A percentile compares a stretch with the other conserved stretches of the same genome.
phyloP scores from a whole-genome alignment of 2,888 invertebrate species.

The Eupithecia centaureata region DNA sequence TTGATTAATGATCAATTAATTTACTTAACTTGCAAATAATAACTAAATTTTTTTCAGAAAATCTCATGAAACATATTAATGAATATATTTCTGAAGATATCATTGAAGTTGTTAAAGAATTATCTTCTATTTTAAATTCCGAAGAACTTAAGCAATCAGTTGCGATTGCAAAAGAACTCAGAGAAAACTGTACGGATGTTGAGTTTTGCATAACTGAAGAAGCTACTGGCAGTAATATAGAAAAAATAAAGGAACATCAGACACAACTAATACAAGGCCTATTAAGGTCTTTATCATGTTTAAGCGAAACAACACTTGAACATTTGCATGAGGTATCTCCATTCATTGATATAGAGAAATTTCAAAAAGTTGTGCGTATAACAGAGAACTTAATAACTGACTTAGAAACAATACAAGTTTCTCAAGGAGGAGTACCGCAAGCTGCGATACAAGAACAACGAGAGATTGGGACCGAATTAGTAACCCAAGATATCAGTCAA shows the following conservation, averaged over 20 bases:
- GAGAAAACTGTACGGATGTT: slow-evolving; percentile 45
- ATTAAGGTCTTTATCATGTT: slow-evolving; percentile 43
- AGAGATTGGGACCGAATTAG: not conserved
- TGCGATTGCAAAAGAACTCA: slow-evolving; percentile 54
- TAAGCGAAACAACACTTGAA: slow-evolving; percentile 45
- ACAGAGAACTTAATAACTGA: slow-evolving; percentile 43
- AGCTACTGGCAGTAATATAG: slow-evolving; percentile 31
- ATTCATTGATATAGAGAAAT: slow-evolving; percentile 28
- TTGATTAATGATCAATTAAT: too few relatives aligned
- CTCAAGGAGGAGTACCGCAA: slow-evolving; percentile 11
- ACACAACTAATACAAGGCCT: slow-evolving; percentile 46
- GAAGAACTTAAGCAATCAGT: slow-evolving; percentile 52
- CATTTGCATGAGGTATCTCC: slow-evolving; percentile 39
- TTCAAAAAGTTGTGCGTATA: slow-evolving; percentile 40
- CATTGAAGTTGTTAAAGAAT: slow-evolving; percentile 47
- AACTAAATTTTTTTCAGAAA: slow-evolving; percentile 46
- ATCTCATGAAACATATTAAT: slow-evolving; percentile 54
- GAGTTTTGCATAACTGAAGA: slow-evolving; percentile 20
- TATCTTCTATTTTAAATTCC: slow-evolving; percentile 44
- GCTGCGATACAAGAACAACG: not conserved
- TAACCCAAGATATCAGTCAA: slow-evolving; percentile 7
- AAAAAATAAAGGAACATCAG: slow-evolving; percentile 41
- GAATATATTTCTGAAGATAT: slow-evolving; percentile 56
- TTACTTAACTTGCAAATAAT: too few relatives aligned
- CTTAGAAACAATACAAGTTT: slow-evolving; percentile 34